phyloP scores from a whole-genome alignment of 1,140 invertebrate genomes.

The Drosophila lowei region DNA sequence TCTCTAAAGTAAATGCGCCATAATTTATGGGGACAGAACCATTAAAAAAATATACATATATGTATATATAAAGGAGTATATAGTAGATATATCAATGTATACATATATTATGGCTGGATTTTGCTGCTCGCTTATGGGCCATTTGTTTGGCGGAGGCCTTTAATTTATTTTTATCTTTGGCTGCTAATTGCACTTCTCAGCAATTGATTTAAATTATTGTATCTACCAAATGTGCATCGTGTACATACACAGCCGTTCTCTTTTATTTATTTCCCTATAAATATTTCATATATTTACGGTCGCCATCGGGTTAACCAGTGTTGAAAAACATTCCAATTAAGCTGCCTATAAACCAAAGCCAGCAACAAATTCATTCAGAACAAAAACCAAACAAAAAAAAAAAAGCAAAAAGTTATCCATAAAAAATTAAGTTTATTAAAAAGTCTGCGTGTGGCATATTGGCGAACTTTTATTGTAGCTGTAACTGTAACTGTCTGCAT shows the following conservation, averaged over 20 bases:
- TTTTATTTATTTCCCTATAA: conserved; percentile 57
- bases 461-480: conserved; percentile 51
- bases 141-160: conserved; percentile 67
- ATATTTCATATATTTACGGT: conserved; percentile 77
- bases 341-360: conserved; percentile 54
- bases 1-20: conserved; percentile 77
- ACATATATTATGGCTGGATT: conserved; percentile 39
- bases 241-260: conserved; percentile 12
- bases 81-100: conserved; percentile 8
- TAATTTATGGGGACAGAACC: conserved; percentile 69
- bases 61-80: conserved; percentile 25
- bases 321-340: conserved; percentile 76
- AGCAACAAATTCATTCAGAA: conserved; percentile 35
- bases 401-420: conserved; percentile 1
- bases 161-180: conserved; percentile 76
- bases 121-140: conserved; percentile 52
- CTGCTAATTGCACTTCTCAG: conserved; percentile 80
- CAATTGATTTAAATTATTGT: conserved; percentile 75
- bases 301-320: conserved; percentile 72
- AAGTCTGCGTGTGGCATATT: conserved; percentile 73
- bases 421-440: conserved; percentile 68
- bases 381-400: conserved; percentile 23
- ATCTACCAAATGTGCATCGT: conserved; percentile 60
- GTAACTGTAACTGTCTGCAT: conserved; percentile 52
- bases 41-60: conserved; percentile 59